A percentile compares a stretch with the other conserved stretches of the same genome.
Evolutionary conservation across 1,140 invertebrate species (phyloP).

Genomic region (Hylaeus anthracinus): DNA sequence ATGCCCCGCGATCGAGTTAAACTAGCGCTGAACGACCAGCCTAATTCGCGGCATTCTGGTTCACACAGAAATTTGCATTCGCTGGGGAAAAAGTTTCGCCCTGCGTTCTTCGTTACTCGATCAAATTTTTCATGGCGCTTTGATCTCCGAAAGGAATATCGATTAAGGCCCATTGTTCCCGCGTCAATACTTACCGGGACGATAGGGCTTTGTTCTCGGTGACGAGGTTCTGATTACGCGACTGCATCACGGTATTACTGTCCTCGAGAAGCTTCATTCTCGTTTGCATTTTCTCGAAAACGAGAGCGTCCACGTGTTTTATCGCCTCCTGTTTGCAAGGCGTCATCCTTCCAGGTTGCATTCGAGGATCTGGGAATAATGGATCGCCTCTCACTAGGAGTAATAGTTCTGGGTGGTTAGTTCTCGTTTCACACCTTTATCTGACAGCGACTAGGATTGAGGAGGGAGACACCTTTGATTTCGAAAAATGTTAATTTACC

Average conservation of each 20-base stretch:
- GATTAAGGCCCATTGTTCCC: background rate
- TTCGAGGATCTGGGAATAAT: slow-evolving; percentile 32
- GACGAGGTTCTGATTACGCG: slow-evolving; percentile 60
- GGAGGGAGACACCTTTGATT: background rate
- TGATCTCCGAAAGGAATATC: background rate
- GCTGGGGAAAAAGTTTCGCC: no score
- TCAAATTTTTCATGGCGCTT: background rate
- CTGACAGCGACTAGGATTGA: no score
- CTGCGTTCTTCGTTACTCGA: background rate
- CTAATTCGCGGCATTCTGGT: no score
- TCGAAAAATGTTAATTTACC: background rate
- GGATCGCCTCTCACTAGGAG: slow-evolving; percentile 49
- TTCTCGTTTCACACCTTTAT: background rate
- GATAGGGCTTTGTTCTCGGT: slow-evolving; percentile 63
- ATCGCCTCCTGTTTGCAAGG: slow-evolving; percentile 8
- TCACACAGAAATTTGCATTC: no score
- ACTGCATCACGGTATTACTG: slow-evolving; percentile 57
- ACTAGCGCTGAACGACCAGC: no score
- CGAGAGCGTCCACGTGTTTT: slow-evolving; percentile 2
- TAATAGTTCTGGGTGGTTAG: background rate
- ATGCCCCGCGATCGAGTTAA: no score
- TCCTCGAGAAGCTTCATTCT: slow-evolving; percentile 66
- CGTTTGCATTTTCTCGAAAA: slow-evolving; percentile 45
- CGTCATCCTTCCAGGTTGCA: slow-evolving; percentile 41
- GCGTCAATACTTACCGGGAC: slow-evolving; percentile 57